Conservation (phyloP, 1,140 invertebrate genomes). For the Polypedilum pembai region DNA sequence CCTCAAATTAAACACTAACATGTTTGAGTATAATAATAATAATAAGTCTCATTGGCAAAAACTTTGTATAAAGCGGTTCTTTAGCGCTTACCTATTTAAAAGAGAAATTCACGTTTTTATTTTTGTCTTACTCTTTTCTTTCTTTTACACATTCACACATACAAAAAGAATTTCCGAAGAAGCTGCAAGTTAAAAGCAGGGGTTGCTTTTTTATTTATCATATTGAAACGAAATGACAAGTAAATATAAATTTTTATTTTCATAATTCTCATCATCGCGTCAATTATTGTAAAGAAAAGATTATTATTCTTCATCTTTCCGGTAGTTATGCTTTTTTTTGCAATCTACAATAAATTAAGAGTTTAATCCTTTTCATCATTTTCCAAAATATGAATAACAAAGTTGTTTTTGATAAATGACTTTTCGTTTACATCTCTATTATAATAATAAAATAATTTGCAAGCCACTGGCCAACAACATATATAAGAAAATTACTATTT, state of each 20-base stretch:
- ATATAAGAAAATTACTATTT: too few relatives aligned
- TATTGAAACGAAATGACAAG: slow-evolving; percentile 12
- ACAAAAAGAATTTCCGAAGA: not conserved
- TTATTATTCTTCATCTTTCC: not conserved
- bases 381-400: not conserved
- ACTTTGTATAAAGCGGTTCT: not conserved
- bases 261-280: not conserved
- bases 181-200: not conserved
- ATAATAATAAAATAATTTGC: too few relatives aligned
- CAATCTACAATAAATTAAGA: slow-evolving; percentile 25
- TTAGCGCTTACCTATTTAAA: not conserved
- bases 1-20: slow-evolving; percentile 17
- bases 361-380: slow-evolving; percentile 16
- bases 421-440: not conserved
- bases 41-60: not conserved
- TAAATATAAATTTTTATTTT: slow-evolving; percentile 9
- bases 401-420: not conserved
- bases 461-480: too few relatives aligned
- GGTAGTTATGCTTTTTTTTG: not conserved
- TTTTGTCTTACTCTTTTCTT: not conserved
- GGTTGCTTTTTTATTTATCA: not conserved
- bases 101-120: not conserved
- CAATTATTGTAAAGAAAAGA: not conserved
- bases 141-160: not conserved
- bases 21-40: not conserved